phyloP scores from a whole-genome alignment of 2,797 vertebrate genomes.

The Rhinophrynus dorsalis region DNA sequence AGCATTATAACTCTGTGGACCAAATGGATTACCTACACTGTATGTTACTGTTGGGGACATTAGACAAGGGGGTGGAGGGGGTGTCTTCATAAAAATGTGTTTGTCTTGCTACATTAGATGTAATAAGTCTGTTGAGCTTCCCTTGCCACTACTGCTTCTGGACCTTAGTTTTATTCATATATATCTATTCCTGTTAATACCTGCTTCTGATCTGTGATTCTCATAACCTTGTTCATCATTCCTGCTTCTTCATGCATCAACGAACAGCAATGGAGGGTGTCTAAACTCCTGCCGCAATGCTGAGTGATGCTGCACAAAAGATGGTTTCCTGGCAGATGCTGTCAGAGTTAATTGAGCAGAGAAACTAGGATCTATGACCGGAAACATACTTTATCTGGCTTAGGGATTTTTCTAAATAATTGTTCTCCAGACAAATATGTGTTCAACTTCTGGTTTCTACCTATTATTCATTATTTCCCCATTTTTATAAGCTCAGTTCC shows the following conservation, averaged over 20 bases:
- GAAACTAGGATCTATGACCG: constrained; percentile 10
- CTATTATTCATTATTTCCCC: background rate
- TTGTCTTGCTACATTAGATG: too few species aligned
- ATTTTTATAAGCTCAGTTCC: too few species aligned
- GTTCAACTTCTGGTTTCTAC: background rate
- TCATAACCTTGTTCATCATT: constrained; percentile 9
- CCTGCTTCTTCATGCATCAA: constrained; percentile 39
- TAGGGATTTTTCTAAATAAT: background rate
- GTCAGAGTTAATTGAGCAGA: constrained; percentile 39
- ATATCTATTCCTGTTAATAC: constrained; percentile 21
- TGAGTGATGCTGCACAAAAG: constrained; percentile 16
- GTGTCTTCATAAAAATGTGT: too few species aligned
- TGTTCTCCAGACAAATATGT: background rate
- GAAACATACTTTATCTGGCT: constrained; percentile 16
- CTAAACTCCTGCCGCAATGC: constrained; percentile 20
- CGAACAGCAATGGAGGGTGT: constrained; percentile 34
- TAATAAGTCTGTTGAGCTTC: too few species aligned
- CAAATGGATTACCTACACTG: too few species aligned
- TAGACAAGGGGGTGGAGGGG: too few species aligned
- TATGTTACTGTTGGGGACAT: too few species aligned
- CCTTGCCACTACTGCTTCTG: background rate
- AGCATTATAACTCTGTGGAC: too few species aligned
- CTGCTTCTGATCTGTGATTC: constrained; percentile 7
- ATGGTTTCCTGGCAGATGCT: constrained; percentile 38
- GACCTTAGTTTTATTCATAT: background rate